A percentile compares a stretch with the other conserved stretches of the same genome.
These are phyloP conservation scores for Pseudorhombus dupliciocellatus DNA, from an alignment of 2,113 vertebrate species.

Conservation along the genomic window DNA sequence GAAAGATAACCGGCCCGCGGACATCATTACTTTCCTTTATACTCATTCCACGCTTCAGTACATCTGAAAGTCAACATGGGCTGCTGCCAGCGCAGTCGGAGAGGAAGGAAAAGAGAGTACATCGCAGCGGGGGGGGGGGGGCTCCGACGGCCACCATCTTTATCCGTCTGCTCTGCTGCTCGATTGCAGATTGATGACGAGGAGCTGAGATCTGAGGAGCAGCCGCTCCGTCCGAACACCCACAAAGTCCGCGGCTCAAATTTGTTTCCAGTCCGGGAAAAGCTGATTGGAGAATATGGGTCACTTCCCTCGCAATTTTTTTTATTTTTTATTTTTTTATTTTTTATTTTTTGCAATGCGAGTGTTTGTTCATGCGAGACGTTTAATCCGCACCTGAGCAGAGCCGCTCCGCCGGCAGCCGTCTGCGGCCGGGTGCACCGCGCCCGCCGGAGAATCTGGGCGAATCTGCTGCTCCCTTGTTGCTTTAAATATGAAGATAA, in stretches of 20 bases:
- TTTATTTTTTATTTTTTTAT: no score
- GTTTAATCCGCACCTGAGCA: conserved; percentile 59
- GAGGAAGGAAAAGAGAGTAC: not conserved
- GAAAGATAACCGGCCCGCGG: conserved; percentile 26
- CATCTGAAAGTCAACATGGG: conserved; percentile 30
- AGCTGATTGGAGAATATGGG: conserved; percentile 43
- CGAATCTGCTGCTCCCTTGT: conserved; percentile 23
- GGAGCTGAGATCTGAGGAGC: conserved; percentile 3
- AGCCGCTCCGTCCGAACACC: conserved; percentile 10
- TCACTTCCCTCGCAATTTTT: conserved; percentile 36
- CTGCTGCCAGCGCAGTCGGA: conserved; percentile 11
- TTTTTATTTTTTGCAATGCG: conserved; percentile 43
- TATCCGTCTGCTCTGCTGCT: not conserved
- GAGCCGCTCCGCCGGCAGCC: conserved; percentile 31
- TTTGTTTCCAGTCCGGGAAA: conserved; percentile 22
- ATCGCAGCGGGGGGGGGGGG: not conserved
- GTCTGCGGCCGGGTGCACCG: conserved; percentile 27
- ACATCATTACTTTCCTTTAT: conserved; percentile 33
- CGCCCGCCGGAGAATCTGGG: conserved; percentile 22
- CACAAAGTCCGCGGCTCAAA: not conserved
- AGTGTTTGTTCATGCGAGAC: conserved; percentile 61
- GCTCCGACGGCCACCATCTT: not conserved
- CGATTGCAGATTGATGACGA: conserved; percentile 25
- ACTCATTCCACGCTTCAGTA: conserved; percentile 38
- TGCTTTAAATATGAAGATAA: conserved; percentile 34